phyloP scores from a whole-genome alignment of 2,113 vertebrate species.

The Xiphorhynchus elegans region DNA sequence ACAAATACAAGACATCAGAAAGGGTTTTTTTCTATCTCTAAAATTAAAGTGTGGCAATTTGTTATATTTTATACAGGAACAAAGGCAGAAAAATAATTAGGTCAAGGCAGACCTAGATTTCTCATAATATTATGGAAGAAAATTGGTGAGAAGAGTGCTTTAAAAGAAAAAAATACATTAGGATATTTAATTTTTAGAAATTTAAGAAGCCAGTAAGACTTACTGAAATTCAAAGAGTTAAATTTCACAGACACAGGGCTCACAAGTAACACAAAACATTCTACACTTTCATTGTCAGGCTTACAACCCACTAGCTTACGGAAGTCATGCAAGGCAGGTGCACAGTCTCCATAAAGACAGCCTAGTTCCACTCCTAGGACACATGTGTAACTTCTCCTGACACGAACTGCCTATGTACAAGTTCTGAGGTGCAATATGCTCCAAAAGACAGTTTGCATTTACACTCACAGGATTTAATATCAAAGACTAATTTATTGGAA shows the following conservation, averaged over 20 bases:
- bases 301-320: background rate
- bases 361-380: background rate
- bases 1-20: background rate
- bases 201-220: background rate
- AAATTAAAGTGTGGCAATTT: background rate
- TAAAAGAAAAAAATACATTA: background rate
- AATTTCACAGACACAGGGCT: background rate
- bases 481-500: background rate
- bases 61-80: background rate
- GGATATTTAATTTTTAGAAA: background rate
- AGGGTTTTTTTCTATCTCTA: background rate
- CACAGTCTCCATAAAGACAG: background rate
- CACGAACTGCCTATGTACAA: background rate
- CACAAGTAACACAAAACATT: background rate
- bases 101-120: background rate
- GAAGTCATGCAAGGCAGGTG: background rate
- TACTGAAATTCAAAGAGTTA: background rate
- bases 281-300: background rate
- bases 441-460: background rate
- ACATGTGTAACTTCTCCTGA: background rate
- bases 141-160: background rate
- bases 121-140: background rate
- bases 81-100: background rate
- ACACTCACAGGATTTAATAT: background rate
- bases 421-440: background rate